Evolutionary conservation across 2,797 vertebrate genomes (phyloP).

Genomic region (Pelobates cultripes): DNA sequence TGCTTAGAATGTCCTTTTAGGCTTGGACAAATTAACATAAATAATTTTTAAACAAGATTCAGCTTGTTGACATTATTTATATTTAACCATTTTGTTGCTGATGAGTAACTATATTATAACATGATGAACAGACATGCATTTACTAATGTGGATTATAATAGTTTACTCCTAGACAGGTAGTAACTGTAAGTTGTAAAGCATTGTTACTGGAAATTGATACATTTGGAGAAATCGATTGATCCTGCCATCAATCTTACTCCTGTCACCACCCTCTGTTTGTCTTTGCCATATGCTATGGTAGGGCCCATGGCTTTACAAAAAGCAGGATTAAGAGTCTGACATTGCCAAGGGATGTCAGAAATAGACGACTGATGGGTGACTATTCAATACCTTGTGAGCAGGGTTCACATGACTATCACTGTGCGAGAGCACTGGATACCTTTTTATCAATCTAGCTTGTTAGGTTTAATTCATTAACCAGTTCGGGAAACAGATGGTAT

Average conservation of each 20-base stretch:
- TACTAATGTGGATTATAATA: neutral
- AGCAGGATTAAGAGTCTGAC: too few species aligned
- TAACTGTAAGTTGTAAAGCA: neutral
- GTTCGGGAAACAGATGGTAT: slow-evolving; percentile 27
- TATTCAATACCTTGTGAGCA: slow-evolving; percentile 5
- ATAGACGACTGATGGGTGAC: slow-evolving; percentile 6
- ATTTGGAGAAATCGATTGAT: slow-evolving; percentile 14
- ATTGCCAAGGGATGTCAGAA: neutral
- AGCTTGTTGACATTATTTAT: too few species aligned
- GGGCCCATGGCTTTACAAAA: neutral
- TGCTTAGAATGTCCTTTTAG: too few species aligned
- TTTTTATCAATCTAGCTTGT: neutral
- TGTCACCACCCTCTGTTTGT: neutral
- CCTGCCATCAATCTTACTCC: slow-evolving; percentile 18
- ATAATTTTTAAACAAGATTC: too few species aligned
- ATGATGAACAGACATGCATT: too few species aligned
- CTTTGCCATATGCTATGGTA: neutral
- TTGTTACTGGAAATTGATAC: slow-evolving; percentile 6
- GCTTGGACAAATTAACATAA: too few species aligned
- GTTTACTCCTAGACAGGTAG: neutral
- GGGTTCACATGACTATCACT: neutral
- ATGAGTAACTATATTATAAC: too few species aligned
- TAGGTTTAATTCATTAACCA: slow-evolving; percentile 26
- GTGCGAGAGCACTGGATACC: neutral
- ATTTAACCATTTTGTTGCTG: too few species aligned